Evolutionary conservation across 2,888 invertebrate species (phyloP), one percentile per base, ranked within the genome.

Genomic region (Melolontha melolontha): DNA sequence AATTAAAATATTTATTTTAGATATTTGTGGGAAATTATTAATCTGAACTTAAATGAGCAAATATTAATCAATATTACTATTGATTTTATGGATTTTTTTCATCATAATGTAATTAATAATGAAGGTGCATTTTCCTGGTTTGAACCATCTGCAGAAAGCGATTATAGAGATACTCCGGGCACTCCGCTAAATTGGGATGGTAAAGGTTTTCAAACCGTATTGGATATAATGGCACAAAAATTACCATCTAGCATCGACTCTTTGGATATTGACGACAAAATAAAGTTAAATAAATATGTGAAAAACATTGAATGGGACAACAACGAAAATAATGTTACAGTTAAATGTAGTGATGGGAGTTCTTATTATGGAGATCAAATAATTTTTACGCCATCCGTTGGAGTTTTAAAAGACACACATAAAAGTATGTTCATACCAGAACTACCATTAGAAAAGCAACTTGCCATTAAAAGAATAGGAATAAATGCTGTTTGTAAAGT

Each of bases 101-200:
- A 75, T 12, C 70, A 74, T 6, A 64, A 68, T 22, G 72, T 76
- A 10, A 55, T 75, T 17, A 69, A 70, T 39, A 71, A 66, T 2
- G 77, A 77, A 65, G 79, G 90, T 57, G 82, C 91, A 72, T 87
- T 88, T 84, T 80, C 88, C 77, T 83, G 92, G 88, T 84, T 86
- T 83, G 85, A 89, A 40, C 88, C 91, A 41, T 92, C 92, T 0
- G 85, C 90, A 0, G 84, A 83, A 70, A 89, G 89, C 0, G 89
- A 92, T 71, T 90, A 89, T 76, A 86, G 88, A 86, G 83, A 83
- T 0, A 91, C 91, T 77, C 88, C 89, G 4, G 93, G 93, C 0
- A 89, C 92, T 75, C 80, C 83, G 74, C 82, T 91, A 1, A 88
- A 89, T 74, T 93, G 92, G 93, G 92, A 90, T 72, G 87, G 87